Evolutionary conservation across 2,113 vertebrate species (phyloP), one percentile per base, ranked within the genome.

Genomic region (Speoplatyrhinus poulsoni): DNA sequence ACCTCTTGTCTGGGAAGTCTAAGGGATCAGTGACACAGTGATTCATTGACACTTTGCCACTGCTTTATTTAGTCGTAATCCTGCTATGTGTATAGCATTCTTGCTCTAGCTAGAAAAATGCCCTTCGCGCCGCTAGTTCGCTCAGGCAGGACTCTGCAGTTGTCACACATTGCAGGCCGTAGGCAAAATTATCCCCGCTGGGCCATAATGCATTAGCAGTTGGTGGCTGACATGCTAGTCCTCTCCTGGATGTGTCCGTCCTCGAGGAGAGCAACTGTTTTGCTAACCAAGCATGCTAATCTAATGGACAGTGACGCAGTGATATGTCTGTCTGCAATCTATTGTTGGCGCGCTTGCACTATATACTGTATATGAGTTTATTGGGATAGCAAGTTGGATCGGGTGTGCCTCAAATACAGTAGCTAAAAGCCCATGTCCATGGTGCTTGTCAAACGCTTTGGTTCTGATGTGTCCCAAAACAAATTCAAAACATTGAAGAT

Each of bases 41-140:
- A 90, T 87, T 90, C 88, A 90, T 87, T 90, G 88, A 87, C 70
- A 81, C 77, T 67, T 74, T 76, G 84, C 79, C 11, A 75, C 46
- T 75, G 87, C 90, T 93, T 91, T 92, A 90, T 92, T 91, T 91
- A 91, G 88, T 88, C 83, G 82, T 91, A 91, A 92, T 90, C 91
- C 86, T 73, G 53, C 60, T 16, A 76, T 78, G 82, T 71, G 74
- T 81, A 81, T 77, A 77, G 85, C 83, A 75, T 76, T 76, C 11
- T 61, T 73, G 73, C 57, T 15, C 46, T 58, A 50, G 48, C 57
- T 60, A 15, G 36, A 46, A 63, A 55, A 72, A 56, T 62, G 83
- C 67, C 50, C 63, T 13, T 36, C 36, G 12, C 60, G 62, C 46
- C 50, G 4, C 50, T 33, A 67, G 67, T 11, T 55, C 74, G 65